Percentiles rank a stretch among this genome's conserved stretches.
These are phyloP conservation scores for Lethenteron reissneri DNA, from an alignment of 2,113 vertebrate species.

Conservation along the genomic window DNA sequence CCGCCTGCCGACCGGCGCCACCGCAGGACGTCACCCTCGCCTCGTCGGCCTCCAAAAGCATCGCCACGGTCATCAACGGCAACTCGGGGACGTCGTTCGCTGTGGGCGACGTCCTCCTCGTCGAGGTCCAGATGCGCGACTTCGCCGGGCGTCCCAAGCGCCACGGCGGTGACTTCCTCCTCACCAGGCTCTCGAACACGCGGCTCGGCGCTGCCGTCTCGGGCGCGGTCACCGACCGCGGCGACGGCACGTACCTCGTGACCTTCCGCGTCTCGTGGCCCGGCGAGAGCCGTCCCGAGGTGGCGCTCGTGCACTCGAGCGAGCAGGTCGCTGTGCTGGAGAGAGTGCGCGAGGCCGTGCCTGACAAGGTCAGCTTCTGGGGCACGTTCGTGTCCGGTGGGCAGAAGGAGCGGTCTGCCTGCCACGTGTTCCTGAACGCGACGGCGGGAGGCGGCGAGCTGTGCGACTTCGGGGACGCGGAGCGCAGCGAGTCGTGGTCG, in stretches of 20 bases:
- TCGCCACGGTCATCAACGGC: slow-evolving; percentile 11
- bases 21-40: no score
- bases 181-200: slow-evolving; percentile 15
- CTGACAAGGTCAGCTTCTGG: slow-evolving; percentile 14
- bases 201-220: slow-evolving; percentile 13
- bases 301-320: slow-evolving; percentile 20
- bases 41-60: slow-evolving; percentile 9
- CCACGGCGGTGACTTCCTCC: slow-evolving; percentile 18
- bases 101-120: slow-evolving; percentile 12
- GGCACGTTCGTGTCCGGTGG: slow-evolving; percentile 35
- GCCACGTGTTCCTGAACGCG: slow-evolving; percentile 55
- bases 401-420: slow-evolving; percentile 51
- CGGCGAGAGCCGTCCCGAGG: slow-evolving; percentile 14
- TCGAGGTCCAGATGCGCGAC: slow-evolving; percentile 13
- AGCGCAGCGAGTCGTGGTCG: slow-evolving; percentile 86
- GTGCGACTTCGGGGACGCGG: slow-evolving; percentile 73
- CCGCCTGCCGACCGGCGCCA: no score
- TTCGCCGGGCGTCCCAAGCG: slow-evolving; percentile 13
- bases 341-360: slow-evolving; percentile 17
- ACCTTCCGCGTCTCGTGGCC: slow-evolving; percentile 19
- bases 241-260: slow-evolving; percentile 17
- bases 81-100: slow-evolving; percentile 10
- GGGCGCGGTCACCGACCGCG: slow-evolving; percentile 14
- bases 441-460: slow-evolving; percentile 26
- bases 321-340: slow-evolving; percentile 17